phyloP scores from a whole-genome alignment of 2,113 vertebrate genomes.

The Passerina amoena region DNA sequence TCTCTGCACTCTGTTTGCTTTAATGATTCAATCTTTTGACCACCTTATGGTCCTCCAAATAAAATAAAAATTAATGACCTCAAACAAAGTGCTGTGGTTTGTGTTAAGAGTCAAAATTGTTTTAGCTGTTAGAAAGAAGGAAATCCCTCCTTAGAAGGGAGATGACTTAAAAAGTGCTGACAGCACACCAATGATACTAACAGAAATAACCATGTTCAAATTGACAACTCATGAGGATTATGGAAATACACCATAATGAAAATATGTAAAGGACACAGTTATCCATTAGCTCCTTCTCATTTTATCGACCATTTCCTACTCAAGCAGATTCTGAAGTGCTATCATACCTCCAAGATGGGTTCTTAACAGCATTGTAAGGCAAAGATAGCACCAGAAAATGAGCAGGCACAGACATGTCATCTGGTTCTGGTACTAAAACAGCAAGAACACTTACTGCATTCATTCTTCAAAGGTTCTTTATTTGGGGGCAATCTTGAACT shows the following conservation, averaged over 20 bases:
- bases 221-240: neutral
- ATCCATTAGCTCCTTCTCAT: neutral
- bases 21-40: slow-evolving; percentile 1
- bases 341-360: neutral
- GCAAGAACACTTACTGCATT: neutral
- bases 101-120: neutral
- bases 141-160: neutral
- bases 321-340: neutral
- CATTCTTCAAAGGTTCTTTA: neutral
- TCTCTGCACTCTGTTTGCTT: slow-evolving; percentile 10
- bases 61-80: slow-evolving; percentile 45
- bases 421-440: neutral
- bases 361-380: neutral
- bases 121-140: neutral
- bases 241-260: neutral
- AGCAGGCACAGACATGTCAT: neutral
- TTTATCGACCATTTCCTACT: neutral
- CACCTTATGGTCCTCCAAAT: slow-evolving; percentile 1
- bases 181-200: neutral
- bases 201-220: neutral
- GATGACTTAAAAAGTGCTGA: neutral
- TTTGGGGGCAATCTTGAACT: neutral
- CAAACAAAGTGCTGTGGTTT: neutral
- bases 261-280: neutral
- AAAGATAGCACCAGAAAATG: neutral